Percentiles rank a stretch among this genome's conserved stretches.
phyloP scores from a whole-genome alignment of 2,888 invertebrate genomes.

The Pollenia griseotomentosa region DNA sequence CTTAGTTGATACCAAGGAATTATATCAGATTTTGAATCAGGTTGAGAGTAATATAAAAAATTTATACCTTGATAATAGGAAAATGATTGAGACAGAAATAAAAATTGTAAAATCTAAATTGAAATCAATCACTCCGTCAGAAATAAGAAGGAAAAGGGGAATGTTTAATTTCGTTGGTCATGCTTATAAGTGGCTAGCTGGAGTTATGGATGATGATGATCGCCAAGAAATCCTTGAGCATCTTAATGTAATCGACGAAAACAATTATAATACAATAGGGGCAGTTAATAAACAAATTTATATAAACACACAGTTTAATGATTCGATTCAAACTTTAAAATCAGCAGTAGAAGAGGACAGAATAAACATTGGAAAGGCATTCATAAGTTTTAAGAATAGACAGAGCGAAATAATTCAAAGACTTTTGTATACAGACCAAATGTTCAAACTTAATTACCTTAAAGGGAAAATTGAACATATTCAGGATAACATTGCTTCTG shows the following conservation, averaged over 20 bases:
- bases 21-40: slow-evolving; percentile 26
- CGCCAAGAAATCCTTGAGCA: slow-evolving; percentile 50
- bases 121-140: slow-evolving; percentile 41
- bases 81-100: slow-evolving; percentile 49
- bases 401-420: not conserved
- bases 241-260: slow-evolving; percentile 26
- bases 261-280: slow-evolving; percentile 47
- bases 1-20: slow-evolving; percentile 38
- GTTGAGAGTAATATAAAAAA: slow-evolving; percentile 44
- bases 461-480: slow-evolving; percentile 1
- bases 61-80: slow-evolving; percentile 21
- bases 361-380: slow-evolving; percentile 30
- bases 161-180: slow-evolving; percentile 25
- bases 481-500: slow-evolving; percentile 1
- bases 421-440: slow-evolving; percentile 10
- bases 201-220: slow-evolving; percentile 43
- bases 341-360: slow-evolving; percentile 47
- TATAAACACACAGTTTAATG: slow-evolving; percentile 67
- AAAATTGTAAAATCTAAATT: slow-evolving; percentile 38
- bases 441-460: not conserved
- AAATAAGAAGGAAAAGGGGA: slow-evolving; percentile 34
- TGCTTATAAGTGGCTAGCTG: slow-evolving; percentile 40
- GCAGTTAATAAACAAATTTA: slow-evolving; percentile 65
- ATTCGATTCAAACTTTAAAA: slow-evolving; percentile 52
- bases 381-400: not conserved